Base-by-base conservation (phyloP, 2,797 vertebrate species). In the Melanotaenia trifasciata region DNA sequence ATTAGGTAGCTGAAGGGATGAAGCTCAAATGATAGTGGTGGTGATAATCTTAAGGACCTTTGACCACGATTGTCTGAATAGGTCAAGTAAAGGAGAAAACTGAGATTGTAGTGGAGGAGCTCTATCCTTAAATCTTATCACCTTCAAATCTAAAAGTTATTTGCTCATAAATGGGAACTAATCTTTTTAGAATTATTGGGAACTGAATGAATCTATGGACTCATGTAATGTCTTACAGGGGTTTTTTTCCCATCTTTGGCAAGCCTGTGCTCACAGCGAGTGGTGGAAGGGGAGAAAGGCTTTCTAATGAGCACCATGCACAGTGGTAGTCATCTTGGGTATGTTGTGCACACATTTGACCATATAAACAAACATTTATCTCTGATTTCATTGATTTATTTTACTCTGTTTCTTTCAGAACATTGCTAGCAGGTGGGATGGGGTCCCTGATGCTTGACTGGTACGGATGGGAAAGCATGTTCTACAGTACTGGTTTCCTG, bases 391-490 rank as follows among this genome's bases (percentile, higher is more conserved):
- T 2, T 1, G 30, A 51, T 24, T 62, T 35, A 45, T 18, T 36
- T 22, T 22, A 24, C 5, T 58, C 5, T 58, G 30, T 47, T 65
- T 79, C 14, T 78, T 81, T 50, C 90, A 98, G 98, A 72, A 96
- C 94, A 0, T 72, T 99, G 89, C 62, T 98, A 80, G 95, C 95
- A 0, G 97, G 98, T 0, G 96, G 91, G 0, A 90, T 94, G 38
- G 97, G 96, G 0, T 97, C 97, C 3, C 70, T 97, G 62, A 92
- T 98, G 70, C 86, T 97, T 66, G 96, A 98, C 2, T 64, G 72
- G 84, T 96, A 93, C 0, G 94, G 96, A 79, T 99, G 97, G 98
- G 95, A 97, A 50, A 95, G 94, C 0, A 93, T 98, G 70, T 99
- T 99, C 89, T 96, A 96, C 64, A 84, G 93, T 72, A 94, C 93